Evolutionary conservation across 1,140 invertebrate genomes (phyloP), one percentile per base, ranked within the genome.

Genomic region (Drosophila lowei): DNA sequence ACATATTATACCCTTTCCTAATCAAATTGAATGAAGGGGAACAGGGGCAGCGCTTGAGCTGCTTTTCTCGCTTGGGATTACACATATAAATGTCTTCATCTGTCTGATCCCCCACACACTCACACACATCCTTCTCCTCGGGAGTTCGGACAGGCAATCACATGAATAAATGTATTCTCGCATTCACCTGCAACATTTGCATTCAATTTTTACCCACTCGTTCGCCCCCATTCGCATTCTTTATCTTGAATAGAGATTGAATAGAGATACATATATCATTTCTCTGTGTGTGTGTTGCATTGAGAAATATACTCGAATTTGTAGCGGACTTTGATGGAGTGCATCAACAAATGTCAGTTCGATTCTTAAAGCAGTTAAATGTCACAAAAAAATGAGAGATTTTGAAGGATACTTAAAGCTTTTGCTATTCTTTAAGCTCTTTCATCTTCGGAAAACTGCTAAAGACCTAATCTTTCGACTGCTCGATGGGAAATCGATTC

Each of bases 131-230:
- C 23, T 25, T 25, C 23, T 5, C 4, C 4, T 18, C 18, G 23
- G 23, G 23, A 5, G 44, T 62, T 42, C 62, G 18, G 48, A 58
- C 43, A 78, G 46, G 57, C 52, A 72, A 84, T 84, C 80, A 79
- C 50, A 52, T 46, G 65, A 75, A 75, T 57, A 52, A 67, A 76
- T 56, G 48, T 67, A 44, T 62, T 62, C 60, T 65, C 42, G 30
- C 46, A 83, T 63, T 64, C 57, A 67, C 62, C 78, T 49, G 73
- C 59, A 80, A 61, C 61, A 78, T 78, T 78, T 78, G 52, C 75
- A 77, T 70, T 47, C 43, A 57, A 47, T 73, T 68, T 68, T 11
- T 38, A 38, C 34, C 3, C 48, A 25, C n/a, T 48, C 5, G 50
- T 38, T 38, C 11, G 34, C 49, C 16, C 16, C 6, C 6, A 2